Evolutionary conservation across 2,888 invertebrate genomes (phyloP), one percentile per base, ranked within the genome.

Genomic region (Cosmorhoe ocellata): DNA sequence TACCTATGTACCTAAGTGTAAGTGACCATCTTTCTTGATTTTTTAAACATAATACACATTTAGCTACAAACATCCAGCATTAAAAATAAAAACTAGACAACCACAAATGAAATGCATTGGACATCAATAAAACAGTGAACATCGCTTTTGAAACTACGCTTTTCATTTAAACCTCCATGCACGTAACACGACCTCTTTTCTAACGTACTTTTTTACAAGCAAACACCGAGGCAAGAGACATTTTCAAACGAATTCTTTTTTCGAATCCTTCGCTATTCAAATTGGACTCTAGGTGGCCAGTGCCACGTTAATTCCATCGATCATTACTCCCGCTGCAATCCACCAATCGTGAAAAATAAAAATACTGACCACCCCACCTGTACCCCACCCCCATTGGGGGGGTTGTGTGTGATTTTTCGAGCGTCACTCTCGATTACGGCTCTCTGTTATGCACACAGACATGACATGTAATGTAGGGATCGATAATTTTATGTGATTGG

Each of bases 341-440:
- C 88, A 82, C 87, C 89, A 88, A 87, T 88, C 86, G 84, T 72
- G 84, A 81, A 87, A 64, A 88, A 89, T 87, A 84, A 90, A 88
- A 89, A 88, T 85, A 87, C 63, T 71, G 78, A 71, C 79, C 67
- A 73, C 84, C 81, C 83, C 81, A 79, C 81, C 81, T 77, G 78
- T 75, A 67, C 66, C 73, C 70, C 63, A 62, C 66, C 60, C 49
- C 51, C 13, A 27, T 53, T 33, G 74, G 83, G 81, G 83, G 81
- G 84, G 83, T 76, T 77, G 80, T 76, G 82, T 77, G 80, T 76
- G 82, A 84, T 84, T 86, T 89, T 89, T 85, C 79, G 74, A 81
- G 76, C 83, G 81, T 82, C 83, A 85, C 77, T 84, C 84, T 76
- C 78, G 76, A 79, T 80, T 58, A 59, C 52, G 51, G 51, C 51